Base-by-base conservation (phyloP, 2,113 vertebrate species). In the Nyctereutes procyonoides region DNA sequence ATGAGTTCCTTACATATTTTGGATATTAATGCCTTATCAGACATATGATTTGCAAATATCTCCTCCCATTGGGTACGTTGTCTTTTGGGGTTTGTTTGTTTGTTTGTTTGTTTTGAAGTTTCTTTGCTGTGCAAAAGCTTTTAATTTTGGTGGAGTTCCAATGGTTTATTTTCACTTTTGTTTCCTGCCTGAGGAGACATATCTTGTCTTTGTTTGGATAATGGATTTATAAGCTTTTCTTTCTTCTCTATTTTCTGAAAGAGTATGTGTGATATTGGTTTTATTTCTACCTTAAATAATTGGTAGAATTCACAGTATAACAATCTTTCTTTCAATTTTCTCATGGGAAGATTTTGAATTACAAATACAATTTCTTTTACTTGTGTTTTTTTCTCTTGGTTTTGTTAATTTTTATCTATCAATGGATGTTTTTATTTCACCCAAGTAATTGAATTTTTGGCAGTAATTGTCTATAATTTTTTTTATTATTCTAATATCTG, bases 241-340 rank as follows among this genome's bases (percentile, higher is more conserved):
- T 71, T 88, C 56, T 82, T 20, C 55, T 87, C 7, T 63, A 38
- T 38, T 80, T 87, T 73, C 56, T 65, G 53, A 58, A 90, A 71
- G 24, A 56, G 3, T 92, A 65, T 87, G 16, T 55, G 12, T 63
- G n/a, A 35, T 2, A 76, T 82, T 92, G 65, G 12, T 88, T 87
- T 43, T 65, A 92, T 88, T 88, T 65, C 12, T 43, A 88, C 24
- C 35, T 89, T 92, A 74, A 92, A 82, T 82, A 48, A 63, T 65
- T 88, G 43, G 43, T 20, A 92, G 43, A 88, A 56, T 92, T 74
- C 69, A 28, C 83, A n/a, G 3, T 55, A 62, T 35, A 85, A 24
- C 15, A 43, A 32, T 92, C 32, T 77, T 85, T 16, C 22, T 80
- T 62, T n/a, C 43, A 81, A 19, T 53, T 62, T 92, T 92, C 55